These are phyloP conservation scores for Bombus soroeensis DNA, from an alignment of 1,140 invertebrate genomes.

Conservation along the genomic window DNA sequence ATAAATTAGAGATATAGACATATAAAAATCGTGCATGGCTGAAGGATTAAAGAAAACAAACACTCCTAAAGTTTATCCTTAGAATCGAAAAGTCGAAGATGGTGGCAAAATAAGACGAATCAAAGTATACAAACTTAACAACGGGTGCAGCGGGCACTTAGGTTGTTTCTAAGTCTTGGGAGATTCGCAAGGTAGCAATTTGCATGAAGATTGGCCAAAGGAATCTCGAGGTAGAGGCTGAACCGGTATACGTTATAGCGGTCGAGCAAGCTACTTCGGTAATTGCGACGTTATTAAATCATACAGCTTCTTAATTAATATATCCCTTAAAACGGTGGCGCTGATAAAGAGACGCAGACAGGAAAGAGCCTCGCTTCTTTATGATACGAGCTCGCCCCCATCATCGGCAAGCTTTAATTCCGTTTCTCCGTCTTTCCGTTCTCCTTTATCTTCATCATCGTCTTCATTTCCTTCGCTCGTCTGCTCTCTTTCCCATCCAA, in stretches of 20 bases:
- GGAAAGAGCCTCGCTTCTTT: conserved; percentile 40
- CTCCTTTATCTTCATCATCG: conserved; percentile 30
- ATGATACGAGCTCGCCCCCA: conserved; percentile 26
- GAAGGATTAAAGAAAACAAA: no score
- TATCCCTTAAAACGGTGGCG: conserved; percentile 45
- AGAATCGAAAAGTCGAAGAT: no score
- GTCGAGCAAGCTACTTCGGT: conserved; percentile 53
- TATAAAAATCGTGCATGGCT: no score
- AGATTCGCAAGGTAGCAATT: conserved; percentile 42
- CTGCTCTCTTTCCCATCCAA: conserved; percentile 59
- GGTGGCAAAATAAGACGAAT: no score
- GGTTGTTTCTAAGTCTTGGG: conserved; percentile 5
- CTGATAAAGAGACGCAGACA: conserved; percentile 38
- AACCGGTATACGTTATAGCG: conserved; percentile 21
- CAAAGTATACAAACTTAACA: background rate
- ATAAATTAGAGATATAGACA: no score
- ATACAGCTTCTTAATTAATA: conserved; percentile 65
- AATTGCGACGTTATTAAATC: conserved; percentile 69
- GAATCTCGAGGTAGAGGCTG: conserved; percentile 7
- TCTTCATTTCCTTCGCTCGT: conserved; percentile 19
- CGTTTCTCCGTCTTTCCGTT: conserved; percentile 21
- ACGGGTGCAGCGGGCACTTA: background rate
- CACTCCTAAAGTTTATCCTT: no score
- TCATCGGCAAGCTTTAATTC: conserved; percentile 36
- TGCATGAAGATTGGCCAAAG: conserved; percentile 51